phyloP scores from a whole-genome alignment of 2,888 invertebrate species.

The Drosophila niveifrons region DNA sequence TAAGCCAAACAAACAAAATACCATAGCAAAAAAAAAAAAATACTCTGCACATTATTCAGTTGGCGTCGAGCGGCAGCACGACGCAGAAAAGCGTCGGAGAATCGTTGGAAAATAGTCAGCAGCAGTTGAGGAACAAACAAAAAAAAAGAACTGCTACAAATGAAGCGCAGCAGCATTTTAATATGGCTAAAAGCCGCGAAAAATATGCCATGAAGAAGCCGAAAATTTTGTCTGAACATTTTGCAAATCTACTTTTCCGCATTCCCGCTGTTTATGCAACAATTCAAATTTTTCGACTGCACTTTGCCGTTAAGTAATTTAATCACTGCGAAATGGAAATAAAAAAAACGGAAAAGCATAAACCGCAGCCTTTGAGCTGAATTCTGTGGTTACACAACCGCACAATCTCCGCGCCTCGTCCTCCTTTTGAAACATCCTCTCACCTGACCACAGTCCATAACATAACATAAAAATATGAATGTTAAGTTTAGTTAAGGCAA shows the following conservation, averaged over 20 bases:
- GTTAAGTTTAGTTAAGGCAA: conserved; percentile 19
- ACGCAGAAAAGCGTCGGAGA: conserved; percentile 12
- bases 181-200: conserved; percentile 78
- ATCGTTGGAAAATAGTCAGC: conserved; percentile 24
- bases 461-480: not conserved
- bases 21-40: conserved; percentile 10
- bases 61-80: conserved; percentile 12
- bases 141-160: conserved; percentile 54
- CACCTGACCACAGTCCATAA: not conserved
- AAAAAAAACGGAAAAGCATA: conserved; percentile 4
- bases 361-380: conserved; percentile 21
- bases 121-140: not conserved
- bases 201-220: conserved; percentile 51
- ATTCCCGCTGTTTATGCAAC: conserved; percentile 54
- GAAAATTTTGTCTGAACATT: conserved; percentile 28
- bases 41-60: conserved; percentile 6
- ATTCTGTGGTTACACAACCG: conserved; percentile 32
- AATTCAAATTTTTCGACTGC: conserved; percentile 39
- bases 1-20: conserved; percentile 37
- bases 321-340: conserved; percentile 32
- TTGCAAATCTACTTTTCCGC: conserved; percentile 15
- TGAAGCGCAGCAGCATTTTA: conserved; percentile 72
- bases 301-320: conserved; percentile 54
- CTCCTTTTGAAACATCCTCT: not conserved
- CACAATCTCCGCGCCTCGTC: not conserved